A percentile compares a stretch with the other conserved stretches of the same genome.
These are phyloP conservation scores for Ophioderma brevispina DNA, from an alignment of 35 echinoderm and acorn worm genomes.

Conservation along the genomic window DNA sequence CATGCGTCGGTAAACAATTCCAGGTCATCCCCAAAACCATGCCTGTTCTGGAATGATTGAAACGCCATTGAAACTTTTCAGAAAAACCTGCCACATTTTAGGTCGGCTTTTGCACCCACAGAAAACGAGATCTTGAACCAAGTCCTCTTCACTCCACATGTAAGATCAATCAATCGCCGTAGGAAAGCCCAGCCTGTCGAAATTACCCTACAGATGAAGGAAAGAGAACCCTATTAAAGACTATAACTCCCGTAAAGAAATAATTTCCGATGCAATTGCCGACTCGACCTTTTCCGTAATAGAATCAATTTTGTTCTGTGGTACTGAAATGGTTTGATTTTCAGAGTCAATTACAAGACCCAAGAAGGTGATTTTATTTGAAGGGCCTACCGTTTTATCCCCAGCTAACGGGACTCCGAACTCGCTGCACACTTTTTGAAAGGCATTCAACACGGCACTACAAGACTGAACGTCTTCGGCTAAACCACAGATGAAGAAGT, in stretches of 20 bases:
- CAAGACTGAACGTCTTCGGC: not conserved
- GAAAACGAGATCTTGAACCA: constrained; percentile 10
- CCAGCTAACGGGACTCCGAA: constrained; percentile 54
- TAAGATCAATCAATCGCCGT: constrained; percentile 20
- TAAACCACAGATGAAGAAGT: not conserved
- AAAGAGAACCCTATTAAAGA: constrained; percentile 23
- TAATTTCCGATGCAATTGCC: not conserved
- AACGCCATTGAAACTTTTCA: constrained; percentile 13
- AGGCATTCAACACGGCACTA: not conserved
- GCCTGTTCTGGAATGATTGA: not conserved
- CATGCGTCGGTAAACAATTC: constrained; percentile 33
- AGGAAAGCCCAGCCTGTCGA: constrained; percentile 28
- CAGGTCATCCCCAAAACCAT: not conserved
- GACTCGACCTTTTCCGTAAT: not conserved
- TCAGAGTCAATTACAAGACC: constrained; percentile 40
- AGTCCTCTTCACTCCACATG: not conserved
- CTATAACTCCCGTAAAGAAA: not conserved
- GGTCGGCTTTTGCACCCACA: not conserved
- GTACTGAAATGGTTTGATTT: not conserved
- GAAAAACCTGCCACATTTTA: constrained; percentile 11
- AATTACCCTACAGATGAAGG: constrained; percentile 12
- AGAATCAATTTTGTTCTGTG: constrained; percentile 1
- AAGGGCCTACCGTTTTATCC: constrained; percentile 43
- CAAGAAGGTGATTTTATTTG: not conserved
- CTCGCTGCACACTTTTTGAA: constrained; percentile 18